phyloP scores from a whole-genome alignment of 2,888 invertebrate genomes.

The Cantharis nigra region DNA sequence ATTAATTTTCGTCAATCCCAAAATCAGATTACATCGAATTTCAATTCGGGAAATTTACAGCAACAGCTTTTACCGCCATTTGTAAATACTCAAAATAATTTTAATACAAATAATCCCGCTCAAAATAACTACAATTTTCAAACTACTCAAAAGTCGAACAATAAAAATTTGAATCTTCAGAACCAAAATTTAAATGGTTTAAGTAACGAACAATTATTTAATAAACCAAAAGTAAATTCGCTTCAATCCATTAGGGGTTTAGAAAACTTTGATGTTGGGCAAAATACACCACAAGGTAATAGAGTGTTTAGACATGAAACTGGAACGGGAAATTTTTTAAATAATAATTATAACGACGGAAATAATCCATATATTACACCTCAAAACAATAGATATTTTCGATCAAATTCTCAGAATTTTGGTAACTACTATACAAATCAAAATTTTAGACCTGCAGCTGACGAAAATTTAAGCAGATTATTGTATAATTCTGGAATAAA shows the following conservation, averaged over 20 bases:
- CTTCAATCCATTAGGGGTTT: conserved; percentile 40
- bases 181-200: background rate
- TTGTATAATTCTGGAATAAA: conserved; percentile 70
- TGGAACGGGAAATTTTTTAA: conserved; percentile 46
- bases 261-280: conserved; percentile 15
- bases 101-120: background rate
- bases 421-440: background rate
- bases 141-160: background rate
- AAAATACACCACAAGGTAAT: conserved; percentile 27
- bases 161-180: background rate
- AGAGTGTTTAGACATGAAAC: conserved; percentile 52
- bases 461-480: conserved; percentile 67
- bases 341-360: conserved; percentile 29
- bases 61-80: conserved; percentile 45
- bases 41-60: conserved; percentile 32
- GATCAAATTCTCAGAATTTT: conserved; percentile 37
- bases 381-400: conserved; percentile 36
- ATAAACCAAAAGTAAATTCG: conserved; percentile 40
- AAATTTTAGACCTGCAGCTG: conserved; percentile 44
- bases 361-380: conserved; percentile 14
- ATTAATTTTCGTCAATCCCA: background rate
- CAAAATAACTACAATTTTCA: background rate
- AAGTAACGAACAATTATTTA: background rate
- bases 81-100: background rate
- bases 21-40: conserved; percentile 12